phyloP scores from a whole-genome alignment of 1,140 invertebrate genomes.

The Hydropsyche tenuis region DNA sequence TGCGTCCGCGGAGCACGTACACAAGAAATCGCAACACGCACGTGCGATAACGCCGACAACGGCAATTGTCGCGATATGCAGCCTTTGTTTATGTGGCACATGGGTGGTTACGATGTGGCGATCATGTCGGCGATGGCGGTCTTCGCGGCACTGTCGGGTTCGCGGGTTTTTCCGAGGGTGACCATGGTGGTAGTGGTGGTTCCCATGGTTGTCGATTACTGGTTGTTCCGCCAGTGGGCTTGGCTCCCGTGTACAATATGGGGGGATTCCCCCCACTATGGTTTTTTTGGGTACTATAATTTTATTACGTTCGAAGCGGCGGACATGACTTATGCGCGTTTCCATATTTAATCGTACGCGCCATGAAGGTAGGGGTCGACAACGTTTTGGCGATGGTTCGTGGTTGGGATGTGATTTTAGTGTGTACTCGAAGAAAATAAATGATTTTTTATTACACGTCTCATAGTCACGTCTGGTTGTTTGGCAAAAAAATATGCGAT shows the following conservation, averaged over 20 bases:
- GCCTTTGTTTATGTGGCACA: too few relatives aligned
- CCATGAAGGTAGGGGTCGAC: neutral
- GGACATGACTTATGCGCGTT: constrained; percentile 46
- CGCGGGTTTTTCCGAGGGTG: neutral
- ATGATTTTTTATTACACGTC: too few relatives aligned
- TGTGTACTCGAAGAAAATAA: too few relatives aligned
- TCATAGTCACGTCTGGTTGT: too few relatives aligned
- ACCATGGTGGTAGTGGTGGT: constrained; percentile 25
- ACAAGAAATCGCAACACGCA: too few relatives aligned
- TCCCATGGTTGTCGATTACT: constrained; percentile 42
- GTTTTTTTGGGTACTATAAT: constrained; percentile 37
- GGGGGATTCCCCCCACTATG: constrained; percentile 32
- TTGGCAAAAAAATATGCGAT: too few relatives aligned
- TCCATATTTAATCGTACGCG: constrained; percentile 43
- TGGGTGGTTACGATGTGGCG: too few relatives aligned
- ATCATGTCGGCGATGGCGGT: constrained; percentile 28
- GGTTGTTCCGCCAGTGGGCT: constrained; percentile 32
- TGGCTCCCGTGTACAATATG: constrained; percentile 39
- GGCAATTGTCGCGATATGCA: too few relatives aligned
- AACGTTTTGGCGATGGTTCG: neutral
- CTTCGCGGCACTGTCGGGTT: neutral
- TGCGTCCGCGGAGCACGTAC: too few relatives aligned
- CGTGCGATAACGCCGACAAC: too few relatives aligned
- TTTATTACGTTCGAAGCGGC: constrained; percentile 50
- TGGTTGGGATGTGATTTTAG: too few relatives aligned